Evolutionary conservation across 2,797 vertebrate species (phyloP), one percentile per base, ranked within the genome.

Genomic region (Enteromius trimaculatus): DNA sequence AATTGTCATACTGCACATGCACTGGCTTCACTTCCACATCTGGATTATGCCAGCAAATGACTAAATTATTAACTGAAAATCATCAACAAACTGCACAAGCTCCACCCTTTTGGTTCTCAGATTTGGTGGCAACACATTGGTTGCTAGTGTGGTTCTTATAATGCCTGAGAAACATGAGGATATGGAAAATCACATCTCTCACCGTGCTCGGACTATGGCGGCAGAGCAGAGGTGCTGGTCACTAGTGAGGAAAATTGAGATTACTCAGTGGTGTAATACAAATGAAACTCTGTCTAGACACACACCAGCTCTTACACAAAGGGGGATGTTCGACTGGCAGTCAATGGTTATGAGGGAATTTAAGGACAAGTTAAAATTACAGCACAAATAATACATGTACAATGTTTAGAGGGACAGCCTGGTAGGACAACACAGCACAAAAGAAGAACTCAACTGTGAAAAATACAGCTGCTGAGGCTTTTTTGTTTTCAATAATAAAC

Each of bases 221-320:
- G 47, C 62, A 65, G 14, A 71, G 39, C 29, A 64, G 26, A 58
- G 29, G 51, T 51, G 16, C 34, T 60, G 66, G 79, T 58, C 49
- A 42, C 29, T 26, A 81, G 58, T 47, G 65, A 70, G 62, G 66
- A 81, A 69, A 78, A 65, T 23, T 60, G 53, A 37, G 23, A 69
- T 55, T 62, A 76, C 64, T 69, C 80, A 42, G 39, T 81, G 69
- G 53, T 72, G 55, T 81, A 49, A 72, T 31, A 72, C 42, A 81
- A 81, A 81, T 64, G 29, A 81, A 58, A 81, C 37, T 5, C 69
- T 23, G 69, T 81, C 79, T 72, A 62, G 69, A 72, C 23, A 29
- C 71, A 70, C 78, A 53, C n/a, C 17, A 53, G n/a, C 39, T 17
- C 37, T 49, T 3, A 68, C 19, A 55, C 17, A 11, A 51, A 49